Base-by-base conservation (phyloP, 2,797 vertebrate genomes). In the Rousettus madagascariensis region DNA sequence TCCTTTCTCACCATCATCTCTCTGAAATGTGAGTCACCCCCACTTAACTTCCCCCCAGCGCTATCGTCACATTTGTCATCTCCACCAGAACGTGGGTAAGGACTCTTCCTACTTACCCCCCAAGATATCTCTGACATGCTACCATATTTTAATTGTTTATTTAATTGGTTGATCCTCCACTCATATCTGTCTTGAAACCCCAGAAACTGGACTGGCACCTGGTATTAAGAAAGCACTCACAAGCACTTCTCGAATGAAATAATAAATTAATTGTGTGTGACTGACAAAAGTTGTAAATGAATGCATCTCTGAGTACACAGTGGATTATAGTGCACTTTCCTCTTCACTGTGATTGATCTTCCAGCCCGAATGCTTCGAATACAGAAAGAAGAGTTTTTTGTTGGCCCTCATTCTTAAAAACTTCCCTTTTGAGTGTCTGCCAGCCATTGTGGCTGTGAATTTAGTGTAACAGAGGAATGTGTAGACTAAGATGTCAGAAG, bases 261-360 rank as follows among this genome's bases (percentile, higher is more conserved):
- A n/a, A 43, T 57, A 26, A 86, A 38, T 8, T 41, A 72, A 51
- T 10, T 10, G 10, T 22, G 11, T 86, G 22, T 26, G 38, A 36
- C 10, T 28, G 13, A 46, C 20, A 28, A 22, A 33, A 57, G 17
- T 36, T 63, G 30, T 43, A 46, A 43, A 24, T 6, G 36, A 24
- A 8, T 3, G 4, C 2, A 15, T 57, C 11, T 49, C 30, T 51
- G 43, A 30, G 65, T 2, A 26, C 12, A 19, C 20, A 3, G 0
- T 33, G 49, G 15, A 8, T 82, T 26, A 28, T 17, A 30, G 1
- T 43, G 28, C 13, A 38, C 5, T 12, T 69, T 22, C 13, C 1
- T 28, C 19, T 82, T 53, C 38, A 1, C 30, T 15, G 3, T 26
- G 61, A 24, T 20, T 61, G 33, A 63, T 51, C 33, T 11, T 19